Evolutionary conservation across 2,113 vertebrate genomes (phyloP).

Genomic region (Stigmatopora argus): DNA sequence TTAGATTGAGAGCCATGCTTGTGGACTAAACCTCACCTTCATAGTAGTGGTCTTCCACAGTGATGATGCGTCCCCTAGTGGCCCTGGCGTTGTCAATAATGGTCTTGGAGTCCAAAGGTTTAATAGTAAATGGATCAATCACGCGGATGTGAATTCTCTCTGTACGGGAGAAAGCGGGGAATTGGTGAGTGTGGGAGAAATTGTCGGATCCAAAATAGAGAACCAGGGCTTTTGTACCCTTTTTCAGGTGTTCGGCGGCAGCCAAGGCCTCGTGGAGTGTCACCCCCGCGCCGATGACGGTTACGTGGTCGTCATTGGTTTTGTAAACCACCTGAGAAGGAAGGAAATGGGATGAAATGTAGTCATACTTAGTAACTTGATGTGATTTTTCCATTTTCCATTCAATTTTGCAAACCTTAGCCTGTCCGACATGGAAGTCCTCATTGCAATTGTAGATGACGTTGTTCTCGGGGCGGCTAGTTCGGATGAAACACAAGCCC

Average conservation of each 20-base stretch:
- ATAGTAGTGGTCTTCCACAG: conserved; percentile 92
- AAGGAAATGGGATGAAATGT: background rate
- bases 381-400: no score
- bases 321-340: conserved; percentile 79
- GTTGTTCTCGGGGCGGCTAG: conserved; percentile 86
- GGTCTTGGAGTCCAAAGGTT: conserved; percentile 88
- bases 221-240: conserved; percentile 66
- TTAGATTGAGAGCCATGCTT: no score
- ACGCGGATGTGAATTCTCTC: conserved; percentile 83
- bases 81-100: conserved; percentile 79
- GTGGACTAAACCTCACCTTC: conserved; percentile 72
- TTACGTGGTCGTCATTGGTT: conserved; percentile 87
- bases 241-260: conserved; percentile 85
- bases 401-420: conserved; percentile 73
- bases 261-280: conserved; percentile 87
- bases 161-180: conserved; percentile 39
- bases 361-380: no score
- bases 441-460: conserved; percentile 87
- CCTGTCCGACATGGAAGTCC: conserved; percentile 90
- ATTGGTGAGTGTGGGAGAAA: no score
- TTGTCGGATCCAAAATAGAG: background rate
- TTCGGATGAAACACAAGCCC: conserved; percentile 94
- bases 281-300: conserved; percentile 86
- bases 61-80: conserved; percentile 87
- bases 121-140: conserved; percentile 90